phyloP scores from a whole-genome alignment of 2,113 vertebrate genomes.

The Cavia porcellus region DNA sequence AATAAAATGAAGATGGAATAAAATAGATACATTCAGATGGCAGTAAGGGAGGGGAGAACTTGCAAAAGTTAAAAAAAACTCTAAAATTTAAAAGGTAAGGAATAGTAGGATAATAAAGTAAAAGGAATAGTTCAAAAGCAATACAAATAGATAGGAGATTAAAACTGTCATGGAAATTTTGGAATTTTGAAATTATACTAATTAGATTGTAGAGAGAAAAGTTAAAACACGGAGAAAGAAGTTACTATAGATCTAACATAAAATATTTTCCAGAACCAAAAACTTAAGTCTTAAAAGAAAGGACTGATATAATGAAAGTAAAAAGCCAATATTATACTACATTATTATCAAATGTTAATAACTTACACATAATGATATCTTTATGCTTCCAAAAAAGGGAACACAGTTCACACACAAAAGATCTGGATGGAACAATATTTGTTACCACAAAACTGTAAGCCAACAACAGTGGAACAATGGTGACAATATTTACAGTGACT shows the following conservation, averaged over 20 bases:
- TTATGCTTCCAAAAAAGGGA: not conserved
- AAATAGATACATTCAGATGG: not conserved
- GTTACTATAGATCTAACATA: not conserved
- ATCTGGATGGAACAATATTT: not conserved
- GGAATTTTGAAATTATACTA: not conserved
- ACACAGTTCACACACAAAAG: not conserved
- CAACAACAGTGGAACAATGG: not conserved
- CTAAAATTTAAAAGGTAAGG: not conserved
- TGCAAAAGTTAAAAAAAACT: not conserved
- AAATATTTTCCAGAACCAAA: not conserved
- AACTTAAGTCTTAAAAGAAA: not conserved
- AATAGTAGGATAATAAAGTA: not conserved
- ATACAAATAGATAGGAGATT: not conserved
- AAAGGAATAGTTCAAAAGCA: not conserved
- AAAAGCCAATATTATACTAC: not conserved
- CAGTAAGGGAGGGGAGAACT: not conserved
- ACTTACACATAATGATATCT: not conserved
- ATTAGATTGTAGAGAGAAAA: not conserved
- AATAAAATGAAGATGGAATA: not conserved
- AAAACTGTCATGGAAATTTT: not conserved
- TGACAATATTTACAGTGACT: not conserved
- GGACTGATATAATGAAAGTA: not conserved
- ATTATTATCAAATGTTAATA: slow-evolving; percentile 12
- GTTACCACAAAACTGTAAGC: not conserved
- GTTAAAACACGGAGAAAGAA: not conserved